Conservation (phyloP, 2,888 invertebrate species). For the Kuschelorhynchus macadamiae region DNA sequence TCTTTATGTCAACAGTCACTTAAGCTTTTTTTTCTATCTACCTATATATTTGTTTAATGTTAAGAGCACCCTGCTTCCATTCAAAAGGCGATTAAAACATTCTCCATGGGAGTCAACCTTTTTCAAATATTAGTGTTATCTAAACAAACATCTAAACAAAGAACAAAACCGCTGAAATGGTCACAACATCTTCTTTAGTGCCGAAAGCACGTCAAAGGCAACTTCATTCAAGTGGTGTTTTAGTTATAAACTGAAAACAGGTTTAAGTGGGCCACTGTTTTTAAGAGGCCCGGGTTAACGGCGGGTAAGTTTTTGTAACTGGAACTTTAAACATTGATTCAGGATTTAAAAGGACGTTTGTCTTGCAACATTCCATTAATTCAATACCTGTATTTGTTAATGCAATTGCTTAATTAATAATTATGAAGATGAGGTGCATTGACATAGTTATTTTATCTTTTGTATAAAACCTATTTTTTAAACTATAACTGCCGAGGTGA, state of each 20-base stretch:
- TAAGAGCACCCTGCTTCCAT: constrained; percentile 45
- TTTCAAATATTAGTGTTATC: constrained; percentile 49
- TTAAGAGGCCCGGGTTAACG: no score
- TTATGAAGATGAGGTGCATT: no score
- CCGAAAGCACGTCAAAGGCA: constrained; percentile 42
- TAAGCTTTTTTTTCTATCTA: constrained; percentile 30
- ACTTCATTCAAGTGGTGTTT: constrained; percentile 37
- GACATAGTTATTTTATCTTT: no score
- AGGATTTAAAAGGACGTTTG: no score
- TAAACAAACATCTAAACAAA: constrained; percentile 50
- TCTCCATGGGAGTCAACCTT: constrained; percentile 48
- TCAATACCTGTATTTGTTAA: no score
- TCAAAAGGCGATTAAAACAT: constrained; percentile 48
- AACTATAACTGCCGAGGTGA: no score
- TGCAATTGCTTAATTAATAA: no score
- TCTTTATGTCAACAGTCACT: constrained; percentile 46
- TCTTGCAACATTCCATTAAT: no score
- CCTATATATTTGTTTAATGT: constrained; percentile 44
- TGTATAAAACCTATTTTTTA: no score
- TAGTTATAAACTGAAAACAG: constrained; percentile 18
- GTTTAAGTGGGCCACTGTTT: constrained; percentile 6
- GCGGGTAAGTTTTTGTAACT: not conserved
- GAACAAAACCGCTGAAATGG: constrained; percentile 48
- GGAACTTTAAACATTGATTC: not conserved
- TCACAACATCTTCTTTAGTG: constrained; percentile 48